Evolutionary conservation across 2,797 vertebrate species (phyloP), one percentile per base, ranked within the genome.

Genomic region (Hypotaenidia philippensis): DNA sequence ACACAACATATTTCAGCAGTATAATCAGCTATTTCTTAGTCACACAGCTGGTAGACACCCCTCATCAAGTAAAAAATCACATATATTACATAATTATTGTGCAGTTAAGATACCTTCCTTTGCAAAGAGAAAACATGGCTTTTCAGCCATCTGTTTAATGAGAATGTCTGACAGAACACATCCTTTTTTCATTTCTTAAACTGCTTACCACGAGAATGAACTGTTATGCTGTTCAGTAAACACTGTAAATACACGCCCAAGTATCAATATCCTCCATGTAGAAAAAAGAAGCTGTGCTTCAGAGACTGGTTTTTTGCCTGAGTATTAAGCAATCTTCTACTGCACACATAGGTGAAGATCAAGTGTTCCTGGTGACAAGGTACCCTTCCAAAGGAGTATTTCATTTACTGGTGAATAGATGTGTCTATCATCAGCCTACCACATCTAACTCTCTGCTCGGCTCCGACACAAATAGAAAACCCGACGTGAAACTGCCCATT

Each of bases 11-110:
- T 83, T 96, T 94, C 56, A 93, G 40, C 61, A 66, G 38, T 93
- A 82, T 75, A 90, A 93, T 92, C 89, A 94, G 65, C 72, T 75
- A 59, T 93, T 93, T 93, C 72, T 80, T 64, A 63, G 82, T 71
- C 81, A 94, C n/a, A 40, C 82, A 94, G 71, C 53, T 15, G 57
- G 85, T 69, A 91, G 19, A 75, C 91, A 91, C 64, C 65, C 41
- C 55, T 86, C 74, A 82, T 75, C 87, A 92, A 87, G 64, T 49
- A 70, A 96, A 44, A 94, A 96, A 83, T 44, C 69, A 36, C 1
- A 0, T 29, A 4, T 17, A 83, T 93, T 76, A 83, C 59, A 64
- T 72, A 84, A 93, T 82, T 70, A 68, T 49, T 84, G 36, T 76
- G 44, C 60, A 84, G 32, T 60, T 76, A 45, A 79, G n/a, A 34